Percentiles rank a stretch among this genome's conserved stretches.
phyloP scores from a whole-genome alignment of 2,888 invertebrate genomes.

The Hypolimnas misippus region DNA sequence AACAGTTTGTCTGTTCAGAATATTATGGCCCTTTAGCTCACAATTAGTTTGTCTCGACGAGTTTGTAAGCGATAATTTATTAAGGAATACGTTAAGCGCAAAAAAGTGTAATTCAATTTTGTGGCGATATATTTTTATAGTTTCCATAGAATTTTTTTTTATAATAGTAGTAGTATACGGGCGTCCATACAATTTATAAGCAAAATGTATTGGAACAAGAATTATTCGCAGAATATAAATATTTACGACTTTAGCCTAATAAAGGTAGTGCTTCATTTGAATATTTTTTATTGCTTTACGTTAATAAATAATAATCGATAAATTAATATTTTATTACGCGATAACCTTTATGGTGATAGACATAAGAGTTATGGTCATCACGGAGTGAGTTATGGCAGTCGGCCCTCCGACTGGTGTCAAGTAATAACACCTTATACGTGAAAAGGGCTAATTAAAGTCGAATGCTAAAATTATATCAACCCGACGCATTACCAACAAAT shows the following conservation, averaged over 20 bases:
- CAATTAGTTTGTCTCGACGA: too few species aligned
- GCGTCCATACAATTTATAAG: background rate
- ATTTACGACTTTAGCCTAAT: constrained; percentile 29
- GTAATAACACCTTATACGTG: constrained; percentile 43
- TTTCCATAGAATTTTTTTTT: background rate
- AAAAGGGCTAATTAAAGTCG: constrained; percentile 47
- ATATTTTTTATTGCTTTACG: constrained; percentile 29
- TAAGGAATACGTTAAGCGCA: background rate
- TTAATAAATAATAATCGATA: constrained; percentile 15
- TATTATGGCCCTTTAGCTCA: background rate
- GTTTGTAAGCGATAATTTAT: background rate
- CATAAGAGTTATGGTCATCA: constrained; percentile 11
- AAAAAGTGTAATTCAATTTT: background rate
- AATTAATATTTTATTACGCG: constrained; percentile 21
- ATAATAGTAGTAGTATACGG: background rate
- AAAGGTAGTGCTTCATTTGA: constrained; percentile 26
- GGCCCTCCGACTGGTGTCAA: constrained; percentile 37
- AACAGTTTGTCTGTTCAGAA: background rate
- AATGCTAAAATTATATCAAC: constrained; percentile 46
- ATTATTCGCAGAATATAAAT: constrained; percentile 20
- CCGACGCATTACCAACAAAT: constrained; percentile 29
- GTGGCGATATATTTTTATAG: background rate
- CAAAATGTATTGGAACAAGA: constrained; percentile 10
- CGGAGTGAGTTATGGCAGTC: constrained; percentile 7
- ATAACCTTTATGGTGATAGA: constrained; percentile 20